Percentiles rank a stretch among this genome's conserved stretches.
Conservation (phyloP, 1,140 invertebrate species). For the Vanessa tameamea region DNA sequence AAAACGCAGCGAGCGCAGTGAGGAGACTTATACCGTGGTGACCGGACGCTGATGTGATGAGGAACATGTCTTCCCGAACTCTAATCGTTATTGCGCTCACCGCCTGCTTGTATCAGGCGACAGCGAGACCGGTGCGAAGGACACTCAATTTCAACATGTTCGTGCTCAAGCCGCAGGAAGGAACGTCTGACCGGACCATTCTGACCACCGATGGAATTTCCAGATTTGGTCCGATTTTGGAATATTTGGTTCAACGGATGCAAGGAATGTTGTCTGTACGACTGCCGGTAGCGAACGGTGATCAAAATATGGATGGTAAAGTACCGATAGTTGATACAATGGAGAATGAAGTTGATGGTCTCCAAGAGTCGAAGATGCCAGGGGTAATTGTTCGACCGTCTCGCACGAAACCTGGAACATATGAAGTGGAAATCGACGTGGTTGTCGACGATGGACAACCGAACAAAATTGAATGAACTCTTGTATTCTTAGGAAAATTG, state of each 20-base stretch:
- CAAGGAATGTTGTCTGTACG: slow-evolving; percentile 83
- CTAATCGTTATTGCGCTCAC: slow-evolving; percentile 47
- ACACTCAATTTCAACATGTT: slow-evolving; percentile 76
- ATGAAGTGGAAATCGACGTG: slow-evolving; percentile 71
- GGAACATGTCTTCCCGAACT: slow-evolving; percentile 54
- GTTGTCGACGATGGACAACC: slow-evolving; percentile 67
- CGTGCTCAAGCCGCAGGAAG: slow-evolving; percentile 58
- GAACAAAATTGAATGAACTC: slow-evolving; percentile 38
- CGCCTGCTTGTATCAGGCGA: slow-evolving; percentile 45
- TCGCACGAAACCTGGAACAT: slow-evolving; percentile 64
- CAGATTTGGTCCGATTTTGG: slow-evolving; percentile 83
- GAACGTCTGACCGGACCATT: slow-evolving; percentile 52
- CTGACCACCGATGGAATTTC: slow-evolving; percentile 68
- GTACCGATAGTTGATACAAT: slow-evolving; percentile 50
- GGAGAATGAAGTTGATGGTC: slow-evolving; percentile 62
- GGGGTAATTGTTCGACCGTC: slow-evolving; percentile 65
- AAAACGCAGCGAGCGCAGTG: slow-evolving; percentile 68
- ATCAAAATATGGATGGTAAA: slow-evolving; percentile 9
- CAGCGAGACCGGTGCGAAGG: slow-evolving; percentile 60
- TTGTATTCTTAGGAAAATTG: slow-evolving; percentile 11
- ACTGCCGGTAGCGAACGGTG: slow-evolving; percentile 40
- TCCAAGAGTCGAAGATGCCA: slow-evolving; percentile 44
- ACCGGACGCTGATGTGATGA: slow-evolving; percentile 50
- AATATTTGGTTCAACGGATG: slow-evolving; percentile 83
- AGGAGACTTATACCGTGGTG: slow-evolving; percentile 48